phyloP scores from a whole-genome alignment of 1,140 invertebrate genomes.

The Phocides pigmalion region DNA sequence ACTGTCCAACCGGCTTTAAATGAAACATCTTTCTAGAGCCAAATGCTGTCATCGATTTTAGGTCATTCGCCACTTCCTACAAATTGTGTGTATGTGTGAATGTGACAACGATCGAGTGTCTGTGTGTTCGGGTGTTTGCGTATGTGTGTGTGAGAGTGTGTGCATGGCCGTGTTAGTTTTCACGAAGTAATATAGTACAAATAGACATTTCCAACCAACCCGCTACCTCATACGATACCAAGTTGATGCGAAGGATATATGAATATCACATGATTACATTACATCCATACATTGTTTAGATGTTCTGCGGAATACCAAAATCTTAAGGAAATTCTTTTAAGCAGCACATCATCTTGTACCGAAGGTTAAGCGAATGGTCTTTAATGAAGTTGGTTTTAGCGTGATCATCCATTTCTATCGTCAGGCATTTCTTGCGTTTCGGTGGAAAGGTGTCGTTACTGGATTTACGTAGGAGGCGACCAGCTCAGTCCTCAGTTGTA shows the following conservation, averaged over 20 bases:
- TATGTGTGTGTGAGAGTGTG: not conserved
- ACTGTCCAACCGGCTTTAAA: not conserved
- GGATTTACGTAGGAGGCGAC: too few species aligned
- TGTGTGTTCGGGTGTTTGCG: not conserved
- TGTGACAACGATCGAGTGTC: not conserved
- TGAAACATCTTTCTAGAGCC: not conserved
- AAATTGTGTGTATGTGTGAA: not conserved
- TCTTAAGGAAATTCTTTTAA: conserved; percentile 5
- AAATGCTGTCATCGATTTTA: not conserved
- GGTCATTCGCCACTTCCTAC: not conserved
- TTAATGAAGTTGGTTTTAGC: too few species aligned
- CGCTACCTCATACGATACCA: conserved; percentile 22
- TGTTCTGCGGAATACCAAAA: not conserved
- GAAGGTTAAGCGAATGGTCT: too few species aligned
- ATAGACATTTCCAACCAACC: conserved; percentile 5
- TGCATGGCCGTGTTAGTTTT: not conserved
- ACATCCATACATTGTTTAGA: not conserved
- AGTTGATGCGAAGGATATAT: not conserved
- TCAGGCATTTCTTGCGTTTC: too few species aligned
- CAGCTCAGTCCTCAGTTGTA: too few species aligned
- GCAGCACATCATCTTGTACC: too few species aligned
- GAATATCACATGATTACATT: not conserved
- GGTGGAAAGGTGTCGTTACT: too few species aligned
- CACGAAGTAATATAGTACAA: conserved; percentile 11
- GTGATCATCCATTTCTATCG: too few species aligned